These are phyloP conservation scores for Anorthoa munda DNA, from an alignment of 2,888 invertebrate species.

Conservation along the genomic window DNA sequence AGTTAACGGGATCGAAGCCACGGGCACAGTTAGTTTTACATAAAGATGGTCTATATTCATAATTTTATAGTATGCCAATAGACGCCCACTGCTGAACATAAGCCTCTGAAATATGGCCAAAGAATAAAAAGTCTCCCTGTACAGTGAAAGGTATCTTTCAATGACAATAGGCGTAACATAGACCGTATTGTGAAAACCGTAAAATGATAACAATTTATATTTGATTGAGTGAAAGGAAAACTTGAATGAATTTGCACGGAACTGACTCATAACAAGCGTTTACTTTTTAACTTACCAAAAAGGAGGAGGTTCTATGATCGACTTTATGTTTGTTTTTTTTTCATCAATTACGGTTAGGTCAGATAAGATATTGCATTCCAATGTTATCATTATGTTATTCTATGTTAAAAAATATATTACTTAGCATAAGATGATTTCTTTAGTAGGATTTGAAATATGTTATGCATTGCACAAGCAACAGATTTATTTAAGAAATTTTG, in stretches of 20 bases:
- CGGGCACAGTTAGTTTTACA: too few relatives aligned
- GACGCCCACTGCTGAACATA: too few relatives aligned
- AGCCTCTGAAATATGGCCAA: neutral
- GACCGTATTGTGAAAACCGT: slow-evolving; percentile 10
- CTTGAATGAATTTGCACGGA: slow-evolving; percentile 10
- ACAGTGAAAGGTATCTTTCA: slow-evolving; percentile 17
- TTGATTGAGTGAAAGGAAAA: slow-evolving; percentile 21
- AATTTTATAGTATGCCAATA: too few relatives aligned
- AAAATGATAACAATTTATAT: slow-evolving; percentile 29
- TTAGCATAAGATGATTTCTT: too few relatives aligned
- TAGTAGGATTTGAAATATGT: neutral
- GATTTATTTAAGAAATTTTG: neutral
- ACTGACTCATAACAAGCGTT: neutral
- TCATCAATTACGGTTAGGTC: neutral
- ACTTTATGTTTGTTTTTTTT: too few relatives aligned
- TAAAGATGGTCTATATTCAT: too few relatives aligned
- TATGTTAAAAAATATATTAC: too few relatives aligned
- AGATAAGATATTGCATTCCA: neutral
- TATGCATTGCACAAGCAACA: neutral
- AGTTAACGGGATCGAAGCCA: too few relatives aligned
- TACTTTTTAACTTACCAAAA: too few relatives aligned
- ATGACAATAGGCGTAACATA: slow-evolving; percentile 22
- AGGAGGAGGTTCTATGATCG: too few relatives aligned
- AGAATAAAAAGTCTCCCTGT: neutral
- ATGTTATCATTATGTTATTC: too few relatives aligned